A percentile compares a stretch with the other conserved stretches of the same genome.
Evolutionary conservation across 2,113 vertebrate genomes (phyloP).

Genomic region (Alectura lathami): DNA sequence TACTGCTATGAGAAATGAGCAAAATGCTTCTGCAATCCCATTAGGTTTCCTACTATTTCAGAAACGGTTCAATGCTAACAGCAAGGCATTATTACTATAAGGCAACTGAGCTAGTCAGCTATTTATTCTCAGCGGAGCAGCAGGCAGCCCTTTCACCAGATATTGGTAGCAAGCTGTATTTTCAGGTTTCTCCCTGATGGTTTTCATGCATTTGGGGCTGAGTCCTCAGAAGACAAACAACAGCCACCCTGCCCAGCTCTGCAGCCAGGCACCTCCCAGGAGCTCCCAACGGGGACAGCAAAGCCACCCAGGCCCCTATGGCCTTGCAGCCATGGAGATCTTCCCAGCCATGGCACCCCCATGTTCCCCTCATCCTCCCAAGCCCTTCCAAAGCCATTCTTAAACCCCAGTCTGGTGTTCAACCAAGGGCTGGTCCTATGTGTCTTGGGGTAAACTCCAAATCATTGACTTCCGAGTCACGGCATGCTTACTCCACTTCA

Average conservation of each 20-base stretch:
- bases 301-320: neutral
- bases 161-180: neutral
- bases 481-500: neutral
- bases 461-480: neutral
- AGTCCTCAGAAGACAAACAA: neutral
- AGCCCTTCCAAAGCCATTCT: neutral
- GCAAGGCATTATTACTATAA: accelerated
- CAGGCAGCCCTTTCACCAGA: neutral
- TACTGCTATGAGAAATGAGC: neutral
- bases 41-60: neutral
- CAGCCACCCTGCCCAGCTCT: neutral
- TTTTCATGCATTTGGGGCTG: neutral
- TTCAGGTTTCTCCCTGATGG: neutral
- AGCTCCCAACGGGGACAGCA: accelerated
- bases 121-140: neutral
- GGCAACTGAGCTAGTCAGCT: neutral
- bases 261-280: neutral
- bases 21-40: neutral
- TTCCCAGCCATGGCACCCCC: neutral
- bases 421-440: neutral
- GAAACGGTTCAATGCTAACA: neutral
- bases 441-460: neutral
- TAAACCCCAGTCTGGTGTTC: neutral
- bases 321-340: neutral
- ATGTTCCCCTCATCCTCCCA: neutral